Percentiles rank a stretch among this genome's conserved stretches.
phyloP scores from a whole-genome alignment of 2,113 vertebrate species.

The Pelusios castaneus region DNA sequence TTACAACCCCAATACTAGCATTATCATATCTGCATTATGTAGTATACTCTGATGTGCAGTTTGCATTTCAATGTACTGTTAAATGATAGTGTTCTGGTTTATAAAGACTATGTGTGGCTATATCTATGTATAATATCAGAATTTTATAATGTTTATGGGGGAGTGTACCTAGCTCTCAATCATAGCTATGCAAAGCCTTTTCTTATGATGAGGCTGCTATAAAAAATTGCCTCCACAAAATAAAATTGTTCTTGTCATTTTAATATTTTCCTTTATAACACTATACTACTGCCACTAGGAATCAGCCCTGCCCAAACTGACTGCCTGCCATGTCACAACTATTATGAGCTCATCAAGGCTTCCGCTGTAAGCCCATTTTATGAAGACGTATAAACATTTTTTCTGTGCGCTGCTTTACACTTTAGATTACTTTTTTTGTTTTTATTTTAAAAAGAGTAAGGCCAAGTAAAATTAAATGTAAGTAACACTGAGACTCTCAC shows the following conservation, averaged over 20 bases:
- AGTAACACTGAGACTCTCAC: not conserved
- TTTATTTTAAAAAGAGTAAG: not conserved
- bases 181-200: not conserved
- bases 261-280: not conserved
- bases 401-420: not conserved
- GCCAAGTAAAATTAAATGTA: not conserved
- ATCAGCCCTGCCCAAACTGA: not conserved
- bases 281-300: not conserved
- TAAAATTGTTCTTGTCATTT: not conserved
- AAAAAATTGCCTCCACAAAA: not conserved
- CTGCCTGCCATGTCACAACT: not conserved
- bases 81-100: conserved; percentile 2
- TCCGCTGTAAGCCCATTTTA: not conserved
- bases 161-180: not conserved
- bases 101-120: not conserved
- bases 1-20: not conserved
- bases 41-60: not conserved
- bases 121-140: not conserved
- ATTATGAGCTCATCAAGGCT: not conserved
- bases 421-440: not conserved
- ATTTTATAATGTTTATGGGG: not conserved
- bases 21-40: not conserved
- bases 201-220: not conserved
- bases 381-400: not conserved
- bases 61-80: not conserved